phyloP scores from a whole-genome alignment of 2,797 vertebrate species.

The Jordanella pulchra region DNA sequence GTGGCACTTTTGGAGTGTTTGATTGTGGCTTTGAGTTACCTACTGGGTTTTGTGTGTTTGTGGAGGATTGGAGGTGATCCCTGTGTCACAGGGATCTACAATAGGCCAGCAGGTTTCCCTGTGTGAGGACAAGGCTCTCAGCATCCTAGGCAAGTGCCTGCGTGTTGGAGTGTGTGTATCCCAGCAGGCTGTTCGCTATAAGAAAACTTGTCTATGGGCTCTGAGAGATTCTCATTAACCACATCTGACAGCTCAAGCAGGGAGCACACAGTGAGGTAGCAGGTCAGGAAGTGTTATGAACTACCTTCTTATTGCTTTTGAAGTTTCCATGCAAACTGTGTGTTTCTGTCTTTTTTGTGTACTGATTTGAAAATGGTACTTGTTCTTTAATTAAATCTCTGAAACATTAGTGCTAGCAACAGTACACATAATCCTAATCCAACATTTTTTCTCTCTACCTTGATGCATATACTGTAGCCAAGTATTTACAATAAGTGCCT shows the following conservation, averaged over 20 bases:
- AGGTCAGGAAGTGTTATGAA: slow-evolving; percentile 61
- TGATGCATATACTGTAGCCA: slow-evolving; percentile 46
- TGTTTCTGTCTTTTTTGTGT: slow-evolving; percentile 2
- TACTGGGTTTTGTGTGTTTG: slow-evolving; percentile 53
- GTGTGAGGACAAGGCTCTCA: slow-evolving; percentile 66
- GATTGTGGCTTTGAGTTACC: slow-evolving; percentile 43
- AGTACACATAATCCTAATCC: slow-evolving; percentile 30
- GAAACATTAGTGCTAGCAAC: slow-evolving; percentile 12
- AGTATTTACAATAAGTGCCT: slow-evolving; percentile 38
- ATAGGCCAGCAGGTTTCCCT: slow-evolving; percentile 72
- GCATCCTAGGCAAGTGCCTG: slow-evolving; percentile 31
- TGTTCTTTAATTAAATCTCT: slow-evolving; percentile 24
- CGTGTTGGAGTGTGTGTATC: slow-evolving; percentile 56
- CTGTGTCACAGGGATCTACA: slow-evolving; percentile 63
- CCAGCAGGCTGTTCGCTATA: slow-evolving; percentile 69
- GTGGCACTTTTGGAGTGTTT: slow-evolving; percentile 14
- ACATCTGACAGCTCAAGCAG: slow-evolving; percentile 71
- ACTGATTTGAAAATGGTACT: slow-evolving; percentile 15
- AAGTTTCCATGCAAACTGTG: slow-evolving; percentile 39
- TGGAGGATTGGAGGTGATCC: slow-evolving; percentile 66
- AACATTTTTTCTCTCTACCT: slow-evolving; percentile 29
- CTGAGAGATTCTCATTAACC: slow-evolving; percentile 67
- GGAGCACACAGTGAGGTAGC: slow-evolving; percentile 61
- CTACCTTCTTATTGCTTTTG: slow-evolving; percentile 51
- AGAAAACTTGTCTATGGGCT: slow-evolving; percentile 52